Evolutionary conservation across 1,140 invertebrate genomes (phyloP).

Genomic region (Zaprionus lachaisei): DNA sequence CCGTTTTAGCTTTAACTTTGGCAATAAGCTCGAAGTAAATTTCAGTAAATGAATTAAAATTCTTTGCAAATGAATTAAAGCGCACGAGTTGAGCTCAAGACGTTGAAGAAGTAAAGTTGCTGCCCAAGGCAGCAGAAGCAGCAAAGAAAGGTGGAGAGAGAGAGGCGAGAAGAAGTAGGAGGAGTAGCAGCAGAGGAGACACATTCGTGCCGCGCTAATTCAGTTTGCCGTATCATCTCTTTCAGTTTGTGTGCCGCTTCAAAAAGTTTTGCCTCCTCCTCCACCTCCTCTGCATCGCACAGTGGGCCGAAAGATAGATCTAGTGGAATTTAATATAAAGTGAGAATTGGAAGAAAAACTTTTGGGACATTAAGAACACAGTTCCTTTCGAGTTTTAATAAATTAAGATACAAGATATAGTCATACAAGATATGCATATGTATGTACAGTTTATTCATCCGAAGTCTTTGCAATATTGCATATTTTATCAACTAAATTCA

Average conservation of each 20-base stretch:
- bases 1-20: conserved; percentile 44
- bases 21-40: conserved; percentile 30
- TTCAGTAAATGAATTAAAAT: conserved; percentile 50
- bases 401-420: no score
- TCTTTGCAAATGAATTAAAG: conserved; percentile 40
- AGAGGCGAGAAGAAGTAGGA: no score
- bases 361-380: no score
- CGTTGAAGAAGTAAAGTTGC: conserved; percentile 9
- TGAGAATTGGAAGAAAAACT: no score
- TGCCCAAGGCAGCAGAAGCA: background rate
- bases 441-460: no score
- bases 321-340: no score
- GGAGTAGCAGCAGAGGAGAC: background rate
- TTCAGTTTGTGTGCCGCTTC: conserved; percentile 38
- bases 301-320: no score
- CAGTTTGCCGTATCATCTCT: conserved; percentile 68
- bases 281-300: no score
- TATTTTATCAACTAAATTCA: no score
- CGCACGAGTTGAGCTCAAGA: conserved; percentile 22
- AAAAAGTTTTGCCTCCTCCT: conserved; percentile 34
- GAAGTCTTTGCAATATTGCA: no score
- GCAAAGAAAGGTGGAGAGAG: background rate
- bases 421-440: no score
- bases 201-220: conserved; percentile 61
- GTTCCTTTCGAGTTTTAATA: no score